Percentiles rank a stretch among this genome's conserved stretches.
Evolutionary conservation across 2,797 vertebrate genomes (phyloP).

Genomic region (Muraenolepis orangiensis): DNA sequence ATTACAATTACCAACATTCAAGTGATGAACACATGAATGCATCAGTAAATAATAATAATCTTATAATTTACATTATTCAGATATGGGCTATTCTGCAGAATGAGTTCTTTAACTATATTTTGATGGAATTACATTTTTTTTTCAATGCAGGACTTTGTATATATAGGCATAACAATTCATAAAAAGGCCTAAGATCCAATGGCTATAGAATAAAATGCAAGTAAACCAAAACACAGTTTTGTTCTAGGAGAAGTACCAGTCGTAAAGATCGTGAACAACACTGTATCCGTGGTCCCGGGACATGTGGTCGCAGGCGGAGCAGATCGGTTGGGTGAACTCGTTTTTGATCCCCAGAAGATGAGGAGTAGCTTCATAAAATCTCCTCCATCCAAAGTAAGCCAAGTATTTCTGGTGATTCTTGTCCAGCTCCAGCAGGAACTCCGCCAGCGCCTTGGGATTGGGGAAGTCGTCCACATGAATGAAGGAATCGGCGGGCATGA

Average conservation of each 20-base stretch:
- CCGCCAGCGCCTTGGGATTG: conserved; percentile 3
- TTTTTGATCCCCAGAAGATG: background rate
- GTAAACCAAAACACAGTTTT: background rate
- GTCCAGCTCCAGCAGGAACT: conserved; percentile 5
- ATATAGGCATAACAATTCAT: no score
- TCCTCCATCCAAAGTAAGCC: conserved; percentile 12
- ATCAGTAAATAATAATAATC: no score
- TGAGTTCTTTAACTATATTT: no score
- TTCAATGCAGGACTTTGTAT: no score
- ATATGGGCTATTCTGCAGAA: no score
- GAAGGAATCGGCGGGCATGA: conserved; percentile 9
- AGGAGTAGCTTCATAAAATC: background rate
- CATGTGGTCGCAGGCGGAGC: conserved; percentile 9
- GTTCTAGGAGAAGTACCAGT: background rate
- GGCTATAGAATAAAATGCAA: background rate
- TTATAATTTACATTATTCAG: no score
- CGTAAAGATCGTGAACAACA: background rate
- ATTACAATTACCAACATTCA: no score
- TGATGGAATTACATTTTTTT: no score
- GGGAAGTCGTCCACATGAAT: conserved; percentile 22
- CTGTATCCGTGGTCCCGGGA: background rate
- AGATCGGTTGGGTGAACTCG: conserved; percentile 9
- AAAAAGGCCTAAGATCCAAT: no score
- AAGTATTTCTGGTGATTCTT: background rate
- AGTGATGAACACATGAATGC: no score